These are phyloP conservation scores for Paratilapia polleni DNA, from an alignment of 2,113 vertebrate genomes.

Conservation along the genomic window DNA sequence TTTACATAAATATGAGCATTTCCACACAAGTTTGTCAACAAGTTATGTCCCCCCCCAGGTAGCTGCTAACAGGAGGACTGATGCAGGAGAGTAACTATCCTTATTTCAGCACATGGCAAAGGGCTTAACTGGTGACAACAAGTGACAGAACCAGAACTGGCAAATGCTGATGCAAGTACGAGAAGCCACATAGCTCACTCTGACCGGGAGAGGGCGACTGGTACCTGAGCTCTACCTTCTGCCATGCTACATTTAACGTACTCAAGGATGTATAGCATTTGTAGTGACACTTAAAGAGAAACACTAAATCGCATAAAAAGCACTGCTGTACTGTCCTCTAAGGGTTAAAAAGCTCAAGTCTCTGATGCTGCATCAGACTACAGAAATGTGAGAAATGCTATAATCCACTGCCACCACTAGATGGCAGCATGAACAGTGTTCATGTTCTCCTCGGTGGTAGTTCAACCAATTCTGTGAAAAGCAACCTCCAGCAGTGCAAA, in stretches of 20 bases:
- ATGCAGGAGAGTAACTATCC: background rate
- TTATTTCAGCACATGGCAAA: background rate
- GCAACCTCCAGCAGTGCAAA: conserved; percentile 45
- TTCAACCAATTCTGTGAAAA: conserved; percentile 16
- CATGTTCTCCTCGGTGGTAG: background rate
- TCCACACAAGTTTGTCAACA: background rate
- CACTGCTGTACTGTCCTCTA: background rate
- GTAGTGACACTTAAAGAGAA: background rate
- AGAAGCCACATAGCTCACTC: background rate
- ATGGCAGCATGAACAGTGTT: conserved; percentile 23
- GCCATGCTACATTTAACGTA: conserved; percentile 2
- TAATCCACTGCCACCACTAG: conserved; percentile 12
- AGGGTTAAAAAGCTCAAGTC: conserved; percentile 5
- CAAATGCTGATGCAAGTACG: background rate
- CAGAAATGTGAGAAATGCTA: conserved; percentile 13
- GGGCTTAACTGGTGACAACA: background rate
- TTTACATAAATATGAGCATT: conserved; percentile 17
- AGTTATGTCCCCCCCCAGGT: background rate
- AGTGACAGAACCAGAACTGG: conserved; percentile 11
- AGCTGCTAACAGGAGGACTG: background rate
- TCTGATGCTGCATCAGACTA: background rate
- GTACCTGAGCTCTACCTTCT: conserved; percentile 56
- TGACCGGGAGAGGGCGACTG: conserved; percentile 10
- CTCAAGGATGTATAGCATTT: background rate
- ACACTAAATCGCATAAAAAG: background rate